Conservation (phyloP, 2,888 invertebrate genomes). For the Cephus runcator region DNA sequence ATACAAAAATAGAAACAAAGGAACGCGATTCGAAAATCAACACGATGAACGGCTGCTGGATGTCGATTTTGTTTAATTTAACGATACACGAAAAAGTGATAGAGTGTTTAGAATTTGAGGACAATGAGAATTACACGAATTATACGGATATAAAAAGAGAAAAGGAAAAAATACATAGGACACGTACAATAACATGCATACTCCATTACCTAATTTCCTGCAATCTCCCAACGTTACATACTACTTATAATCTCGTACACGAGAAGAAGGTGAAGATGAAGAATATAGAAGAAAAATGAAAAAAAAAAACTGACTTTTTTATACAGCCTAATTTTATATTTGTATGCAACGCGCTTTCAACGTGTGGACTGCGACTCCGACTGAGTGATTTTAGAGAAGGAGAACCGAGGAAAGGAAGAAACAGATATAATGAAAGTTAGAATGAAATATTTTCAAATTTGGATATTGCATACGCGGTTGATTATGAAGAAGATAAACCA, state of each 20-base stretch:
- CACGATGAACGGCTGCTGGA: slow-evolving; percentile 47
- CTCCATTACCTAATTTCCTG: background rate
- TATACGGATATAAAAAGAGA: slow-evolving; percentile 15
- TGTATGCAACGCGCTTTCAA: slow-evolving; percentile 49
- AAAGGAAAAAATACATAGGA: slow-evolving; percentile 3
- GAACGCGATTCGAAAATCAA: slow-evolving; percentile 33
- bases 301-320: slow-evolving; percentile 43
- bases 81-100: slow-evolving; percentile 28
- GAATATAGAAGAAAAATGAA: background rate
- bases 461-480: too few species aligned
- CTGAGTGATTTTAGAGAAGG: slow-evolving; percentile 15
- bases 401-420: too few species aligned
- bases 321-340: slow-evolving; percentile 63
- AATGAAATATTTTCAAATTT: too few species aligned
- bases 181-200: slow-evolving; percentile 8
- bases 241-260: background rate
- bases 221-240: background rate
- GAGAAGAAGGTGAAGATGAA: too few species aligned
- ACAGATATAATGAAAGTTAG: too few species aligned
- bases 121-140: slow-evolving; percentile 14
- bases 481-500: too few species aligned
- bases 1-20: slow-evolving; percentile 13
- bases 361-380: slow-evolving; percentile 45
- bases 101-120: too few species aligned
- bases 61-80: slow-evolving; percentile 57